Evolutionary conservation across 2,113 vertebrate genomes (phyloP), one percentile per base, ranked within the genome.

Genomic region (Dermatemys mawii): DNA sequence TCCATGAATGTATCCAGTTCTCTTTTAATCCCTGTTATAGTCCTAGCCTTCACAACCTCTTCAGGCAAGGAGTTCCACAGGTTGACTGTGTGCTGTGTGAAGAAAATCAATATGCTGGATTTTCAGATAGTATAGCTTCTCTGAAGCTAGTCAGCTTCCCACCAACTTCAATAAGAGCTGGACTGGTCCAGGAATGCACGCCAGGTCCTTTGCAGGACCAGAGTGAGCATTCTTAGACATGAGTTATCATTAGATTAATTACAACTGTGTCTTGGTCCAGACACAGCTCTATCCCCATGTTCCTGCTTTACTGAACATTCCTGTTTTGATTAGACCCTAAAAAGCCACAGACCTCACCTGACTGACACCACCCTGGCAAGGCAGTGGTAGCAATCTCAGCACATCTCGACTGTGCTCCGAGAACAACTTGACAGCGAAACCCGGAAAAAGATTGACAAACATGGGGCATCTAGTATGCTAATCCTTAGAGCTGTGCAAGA

Each of bases 361-460:
- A 26, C 22, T 76, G 26, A 76, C 4, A 3, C 38, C 41, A 26
- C 11, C 41, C 26, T n/a, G 17, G 21, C 35, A 89, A 55, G 84
- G 41, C 17, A 67, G 51, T 87, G 87, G 48, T 35, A 80, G 86
- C 70, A 10, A 55, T 19, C 12, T 5, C 41, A 41, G 44, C 8
- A 2, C 35, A 8, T 44, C 63, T 63, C 75, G 14, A 2, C 48
- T 73, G 57, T 24, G 38, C 81, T 60, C 81, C 50, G 63, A 54
- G 8, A 83, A 80, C 0, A 0, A 50, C 22, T 26, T 78, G 5
- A 49, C 41, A 63, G 54, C 24, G 14, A 67, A 63, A 2, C 14
- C 32, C 22, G 6, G 1, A 78, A 90, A 84, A 24, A 0, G 0
- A 53, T 50, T 1, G 0, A 0, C 55, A 32, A 51, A 46, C 50